Base-by-base conservation (phyloP, 2,797 vertebrate genomes). In the Cheracebus regulus region DNA sequence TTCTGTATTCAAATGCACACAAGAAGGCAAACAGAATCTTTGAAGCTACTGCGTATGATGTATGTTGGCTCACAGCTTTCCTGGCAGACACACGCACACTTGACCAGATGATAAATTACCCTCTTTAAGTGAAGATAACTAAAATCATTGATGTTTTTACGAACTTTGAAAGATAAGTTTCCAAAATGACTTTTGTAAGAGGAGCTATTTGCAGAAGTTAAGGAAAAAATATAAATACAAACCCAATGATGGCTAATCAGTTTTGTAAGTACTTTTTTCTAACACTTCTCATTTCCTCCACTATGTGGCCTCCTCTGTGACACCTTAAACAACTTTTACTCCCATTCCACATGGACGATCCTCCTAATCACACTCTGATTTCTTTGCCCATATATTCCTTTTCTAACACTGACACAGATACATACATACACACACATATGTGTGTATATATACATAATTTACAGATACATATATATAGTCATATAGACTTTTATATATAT, bases 41-140 rank as follows among this genome's bases (percentile, higher is more conserved):
- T 79, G 73, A 72, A 90, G 84, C 72, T 96, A 73, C 80, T 67
- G 83, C 97, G 86, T 89, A 86, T 97, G 97, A 98, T 98, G 64
- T 96, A 97, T 97, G 85, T 73, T 80, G 86, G 75, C 73, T 75
- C 50, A 24, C 41, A 97, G 95, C 76, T 84, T 97, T 97, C 82
- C 87, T 95, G 96, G 96, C 94, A 98, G 94, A 97, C 94, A 92
- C 94, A 93, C 30, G 64, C 55, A 83, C 95, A 95, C 94, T 97
- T 94, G 96, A 95, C 96, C 97, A 95, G 72, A 93, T 97, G 98
- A 98, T 87, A 97, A 97, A 98, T 98, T 72, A 85, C 75, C 83
- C 93, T 97, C 96, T 97, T 98, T 97, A 97, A 97, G 90, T 88
- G 83, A 98, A 97, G 97, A 97, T 97, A 96, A 94, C 93, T 90